Evolutionary conservation across 1,140 invertebrate genomes (phyloP).

Genomic region (Eubasilissa regina): DNA sequence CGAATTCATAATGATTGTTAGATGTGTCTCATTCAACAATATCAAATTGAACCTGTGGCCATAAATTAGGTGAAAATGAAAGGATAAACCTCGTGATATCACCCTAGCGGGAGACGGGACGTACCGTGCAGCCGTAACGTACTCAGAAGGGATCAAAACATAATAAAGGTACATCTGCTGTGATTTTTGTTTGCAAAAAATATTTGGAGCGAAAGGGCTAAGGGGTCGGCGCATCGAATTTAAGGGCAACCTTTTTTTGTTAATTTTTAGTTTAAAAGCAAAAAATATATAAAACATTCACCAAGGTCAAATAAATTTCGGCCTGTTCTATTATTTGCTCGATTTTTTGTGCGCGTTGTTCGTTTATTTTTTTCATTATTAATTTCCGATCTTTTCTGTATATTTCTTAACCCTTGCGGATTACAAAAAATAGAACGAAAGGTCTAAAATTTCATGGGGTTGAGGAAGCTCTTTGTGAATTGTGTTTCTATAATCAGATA

Average conservation of each 20-base stretch:
- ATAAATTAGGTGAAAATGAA: conserved; percentile 49
- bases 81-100: conserved; percentile 44
- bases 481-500: conserved; percentile 20
- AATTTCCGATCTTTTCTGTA: conserved; percentile 57
- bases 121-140: conserved; percentile 31
- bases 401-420: conserved; percentile 57
- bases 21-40: conserved; percentile 38
- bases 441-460: conserved; percentile 40
- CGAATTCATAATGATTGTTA: conserved; percentile 10
- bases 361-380: conserved; percentile 44
- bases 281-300: conserved; percentile 40
- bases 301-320: conserved; percentile 56
- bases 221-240: conserved; percentile 58
- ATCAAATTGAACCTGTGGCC: conserved; percentile 41
- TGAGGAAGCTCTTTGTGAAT: conserved; percentile 29
- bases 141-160: conserved; percentile 46
- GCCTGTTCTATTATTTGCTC: conserved; percentile 42
- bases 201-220: conserved; percentile 57
- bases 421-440: conserved; percentile 51
- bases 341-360: conserved; percentile 51
- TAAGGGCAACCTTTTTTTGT: conserved; percentile 51
- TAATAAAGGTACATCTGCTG: conserved; percentile 45
- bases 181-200: conserved; percentile 42
- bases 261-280: conserved; percentile 28
- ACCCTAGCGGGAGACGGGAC: conserved; percentile 26